Evolutionary conservation across 2,113 vertebrate species (phyloP), one percentile per base, ranked within the genome.

Genomic region (Dromaius novaehollandiae): DNA sequence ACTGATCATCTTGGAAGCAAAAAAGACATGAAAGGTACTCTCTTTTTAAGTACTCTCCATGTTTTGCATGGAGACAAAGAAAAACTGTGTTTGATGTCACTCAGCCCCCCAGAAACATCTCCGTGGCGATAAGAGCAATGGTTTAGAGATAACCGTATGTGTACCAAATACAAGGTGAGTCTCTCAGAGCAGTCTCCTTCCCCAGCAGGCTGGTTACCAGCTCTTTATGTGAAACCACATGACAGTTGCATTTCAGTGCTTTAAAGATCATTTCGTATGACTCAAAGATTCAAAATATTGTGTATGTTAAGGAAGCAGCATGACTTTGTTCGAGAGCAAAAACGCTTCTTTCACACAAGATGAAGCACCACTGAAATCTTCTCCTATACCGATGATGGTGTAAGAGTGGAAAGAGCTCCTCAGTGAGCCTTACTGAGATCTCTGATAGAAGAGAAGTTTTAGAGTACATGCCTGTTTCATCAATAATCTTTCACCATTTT

Each of bases 101-200:
- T 76, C 16, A 58, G 30, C 20, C 4, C 17, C 78, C 58, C 19
- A 28, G 55, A 9, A 56, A 74, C 8, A n/a, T 9, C 44, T 51
- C 20, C 0, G 32, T 0, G 36, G 34, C 64, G 86, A 19, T 60
- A 0, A 9, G 12, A 91, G 76, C 55, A 44, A 25, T 21, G 19
- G 14, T 40, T 21, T 21, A 56, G 40, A 75, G 71, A 13, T 21
- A 30, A 56, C 48, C 19, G 28, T 12, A 81, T 0, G 19, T 10
- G 56, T 26, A 79, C 14, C 66, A 25, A 38, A 65, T 80, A 26
- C 1, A 18, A 48, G 28, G 17, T 0, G 15, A 56, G 44, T 58
- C 63, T 83, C 82, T 68, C 25, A 5, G 46, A 94, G 77, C 2
- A 2, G 34, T 12, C 38, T 69, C 18, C 38, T 81, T 5, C 30